Conservation (phyloP, 1,140 invertebrate species). For the Ostrea denselamellosa region DNA sequence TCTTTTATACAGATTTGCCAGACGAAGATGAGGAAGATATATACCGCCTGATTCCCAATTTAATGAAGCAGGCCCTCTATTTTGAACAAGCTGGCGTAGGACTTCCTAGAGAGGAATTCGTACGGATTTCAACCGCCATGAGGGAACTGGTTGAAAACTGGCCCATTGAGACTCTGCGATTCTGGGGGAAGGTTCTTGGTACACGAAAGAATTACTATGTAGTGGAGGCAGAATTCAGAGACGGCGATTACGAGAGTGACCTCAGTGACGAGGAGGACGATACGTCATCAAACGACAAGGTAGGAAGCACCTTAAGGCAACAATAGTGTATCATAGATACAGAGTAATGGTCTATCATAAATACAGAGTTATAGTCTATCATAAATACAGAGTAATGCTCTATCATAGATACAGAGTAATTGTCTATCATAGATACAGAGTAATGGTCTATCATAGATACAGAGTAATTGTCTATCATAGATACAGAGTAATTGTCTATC, state of each 20-base stretch:
- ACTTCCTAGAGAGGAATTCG: constrained; percentile 59
- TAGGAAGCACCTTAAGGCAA: background rate
- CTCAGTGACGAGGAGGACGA: constrained; percentile 57
- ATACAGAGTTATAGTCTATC: too few relatives aligned
- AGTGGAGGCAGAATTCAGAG: constrained; percentile 58
- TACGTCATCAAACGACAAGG: constrained; percentile 21
- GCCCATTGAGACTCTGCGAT: constrained; percentile 60
- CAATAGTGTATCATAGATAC: too few relatives aligned
- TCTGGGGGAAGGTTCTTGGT: constrained; percentile 68
- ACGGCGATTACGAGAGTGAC: constrained; percentile 61
- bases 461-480: too few relatives aligned
- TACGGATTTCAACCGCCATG: constrained; percentile 63
- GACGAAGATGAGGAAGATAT: constrained; percentile 56
- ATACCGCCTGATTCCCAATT: constrained; percentile 62
- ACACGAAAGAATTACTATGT: constrained; percentile 61
- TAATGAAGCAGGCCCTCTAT: constrained; percentile 61
- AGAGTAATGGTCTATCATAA: too few relatives aligned
- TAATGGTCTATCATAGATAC: too few relatives aligned
- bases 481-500: too few relatives aligned
- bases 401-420: too few relatives aligned
- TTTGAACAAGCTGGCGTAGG: constrained; percentile 68
- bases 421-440: too few relatives aligned
- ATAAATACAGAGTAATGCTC: too few relatives aligned
- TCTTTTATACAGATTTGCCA: background rate
- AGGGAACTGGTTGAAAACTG: constrained; percentile 62